A percentile compares a stretch with the other conserved stretches of the same genome.
Conservation (phyloP, 2,113 vertebrate species). For the Pseudopodoces humilis region DNA sequence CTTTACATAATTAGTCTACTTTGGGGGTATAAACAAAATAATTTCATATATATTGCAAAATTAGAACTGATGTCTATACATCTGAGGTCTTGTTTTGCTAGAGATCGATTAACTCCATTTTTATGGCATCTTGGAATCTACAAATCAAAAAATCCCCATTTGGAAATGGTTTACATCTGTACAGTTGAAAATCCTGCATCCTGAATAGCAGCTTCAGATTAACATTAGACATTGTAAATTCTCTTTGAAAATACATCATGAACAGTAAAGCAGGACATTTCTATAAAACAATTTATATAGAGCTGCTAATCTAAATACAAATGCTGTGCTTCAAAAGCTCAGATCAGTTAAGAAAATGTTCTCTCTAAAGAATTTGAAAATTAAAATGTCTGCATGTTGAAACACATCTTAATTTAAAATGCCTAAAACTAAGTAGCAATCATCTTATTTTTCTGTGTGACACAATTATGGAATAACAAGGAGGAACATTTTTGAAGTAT, state of each 20-base stretch:
- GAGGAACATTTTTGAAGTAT: constrained; percentile 76
- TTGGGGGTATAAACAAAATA: not conserved
- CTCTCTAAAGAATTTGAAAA: constrained; percentile 69
- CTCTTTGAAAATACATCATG: constrained; percentile 47
- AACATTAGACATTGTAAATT: constrained; percentile 36
- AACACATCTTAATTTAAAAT: constrained; percentile 75
- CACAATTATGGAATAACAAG: constrained; percentile 74
- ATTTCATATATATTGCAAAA: not conserved
- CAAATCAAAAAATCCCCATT: not conserved
- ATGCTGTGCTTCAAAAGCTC: constrained; percentile 38
- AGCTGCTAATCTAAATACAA: constrained; percentile 68
- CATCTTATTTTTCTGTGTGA: constrained; percentile 67
- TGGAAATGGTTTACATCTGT: not conserved
- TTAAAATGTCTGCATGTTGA: constrained; percentile 68
- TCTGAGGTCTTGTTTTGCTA: not conserved
- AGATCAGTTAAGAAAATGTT: constrained; percentile 55
- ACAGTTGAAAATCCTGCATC: not conserved
- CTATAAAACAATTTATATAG: not conserved
- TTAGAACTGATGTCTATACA: not conserved
- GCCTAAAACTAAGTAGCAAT: constrained; percentile 69
- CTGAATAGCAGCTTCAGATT: constrained; percentile 42
- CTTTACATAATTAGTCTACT: not conserved
- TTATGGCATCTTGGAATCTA: not conserved
- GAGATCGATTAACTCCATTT: not conserved
- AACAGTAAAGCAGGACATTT: not conserved